These are phyloP conservation scores for Prunella himalayana DNA, from an alignment of 2,113 vertebrate genomes.

Conservation along the genomic window DNA sequence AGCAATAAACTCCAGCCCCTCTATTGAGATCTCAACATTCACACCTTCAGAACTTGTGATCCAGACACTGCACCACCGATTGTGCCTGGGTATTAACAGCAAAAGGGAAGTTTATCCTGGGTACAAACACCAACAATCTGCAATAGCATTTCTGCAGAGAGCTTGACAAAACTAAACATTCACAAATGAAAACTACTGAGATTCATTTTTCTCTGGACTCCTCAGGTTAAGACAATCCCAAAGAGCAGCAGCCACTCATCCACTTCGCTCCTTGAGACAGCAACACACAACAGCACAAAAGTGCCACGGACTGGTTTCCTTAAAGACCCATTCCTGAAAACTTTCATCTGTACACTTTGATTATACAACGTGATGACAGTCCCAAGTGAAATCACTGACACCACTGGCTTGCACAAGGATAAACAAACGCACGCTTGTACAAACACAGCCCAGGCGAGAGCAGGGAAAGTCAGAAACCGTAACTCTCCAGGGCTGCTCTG, in stretches of 20 bases:
- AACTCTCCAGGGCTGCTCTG: not conserved
- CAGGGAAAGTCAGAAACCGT: not conserved
- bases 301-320: not conserved
- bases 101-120: not conserved
- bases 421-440: not conserved
- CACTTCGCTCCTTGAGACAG: fast-evolving
- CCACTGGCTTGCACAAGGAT: not conserved
- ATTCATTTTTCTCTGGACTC: not conserved
- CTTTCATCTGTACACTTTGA: not conserved
- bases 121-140: not conserved
- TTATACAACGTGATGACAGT: not conserved
- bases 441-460: not conserved
- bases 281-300: fast-evolving
- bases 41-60: not conserved
- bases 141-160: not conserved
- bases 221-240: not conserved
- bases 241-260: not conserved
- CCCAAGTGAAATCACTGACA: constrained; percentile 18
- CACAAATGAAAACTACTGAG: not conserved
- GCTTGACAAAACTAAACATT: not conserved
- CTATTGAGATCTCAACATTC: not conserved
- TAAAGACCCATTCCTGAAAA: not conserved
- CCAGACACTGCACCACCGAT: fast-evolving
- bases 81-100: not conserved
- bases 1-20: not conserved